Percentiles rank a stretch among this genome's conserved stretches.
Evolutionary conservation across 2,888 invertebrate genomes (phyloP).

Genomic region (Campoletis raptor): DNA sequence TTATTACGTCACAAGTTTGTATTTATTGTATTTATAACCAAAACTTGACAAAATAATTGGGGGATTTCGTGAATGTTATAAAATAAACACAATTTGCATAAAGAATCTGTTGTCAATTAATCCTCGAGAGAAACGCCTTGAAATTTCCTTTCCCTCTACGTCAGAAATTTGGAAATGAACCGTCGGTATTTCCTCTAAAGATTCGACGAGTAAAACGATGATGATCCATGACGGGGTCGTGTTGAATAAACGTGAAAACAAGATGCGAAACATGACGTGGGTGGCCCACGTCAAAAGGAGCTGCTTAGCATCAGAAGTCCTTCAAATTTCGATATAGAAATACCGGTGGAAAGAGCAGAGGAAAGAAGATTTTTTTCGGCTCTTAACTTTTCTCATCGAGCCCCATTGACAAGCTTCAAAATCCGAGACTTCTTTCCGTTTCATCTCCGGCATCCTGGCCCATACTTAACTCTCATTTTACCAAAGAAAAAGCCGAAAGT

Average conservation of each 20-base stretch:
- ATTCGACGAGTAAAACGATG: constrained; percentile 22
- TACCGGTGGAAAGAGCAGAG: constrained; percentile 47
- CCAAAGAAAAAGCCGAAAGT: constrained; percentile 79
- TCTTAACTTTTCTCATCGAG: constrained; percentile 30
- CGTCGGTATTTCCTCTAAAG: constrained; percentile 12
- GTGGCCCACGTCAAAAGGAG: constrained; percentile 61
- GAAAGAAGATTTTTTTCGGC: constrained; percentile 18
- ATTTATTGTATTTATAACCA: neutral
- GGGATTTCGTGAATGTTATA: neutral
- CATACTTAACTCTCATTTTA: constrained; percentile 78
- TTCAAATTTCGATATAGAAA: constrained; percentile 31
- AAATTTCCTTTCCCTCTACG: neutral
- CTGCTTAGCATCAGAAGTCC: constrained; percentile 34
- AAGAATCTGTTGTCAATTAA: constrained; percentile 56
- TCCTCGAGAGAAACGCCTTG: constrained; percentile 1
- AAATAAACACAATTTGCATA: constrained; percentile 20
- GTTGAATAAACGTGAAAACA: constrained; percentile 47
- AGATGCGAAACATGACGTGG: constrained; percentile 59
- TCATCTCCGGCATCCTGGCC: constrained; percentile 69
- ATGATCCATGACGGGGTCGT: constrained; percentile 48
- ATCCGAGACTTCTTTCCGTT: constrained; percentile 64
- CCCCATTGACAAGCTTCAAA: constrained; percentile 47
- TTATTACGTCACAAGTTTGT: neutral
- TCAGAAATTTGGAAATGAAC: neutral
- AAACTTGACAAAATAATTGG: neutral